Evolutionary conservation across 2,888 invertebrate species (phyloP).

Genomic region (Pseudococcus longispinus): DNA sequence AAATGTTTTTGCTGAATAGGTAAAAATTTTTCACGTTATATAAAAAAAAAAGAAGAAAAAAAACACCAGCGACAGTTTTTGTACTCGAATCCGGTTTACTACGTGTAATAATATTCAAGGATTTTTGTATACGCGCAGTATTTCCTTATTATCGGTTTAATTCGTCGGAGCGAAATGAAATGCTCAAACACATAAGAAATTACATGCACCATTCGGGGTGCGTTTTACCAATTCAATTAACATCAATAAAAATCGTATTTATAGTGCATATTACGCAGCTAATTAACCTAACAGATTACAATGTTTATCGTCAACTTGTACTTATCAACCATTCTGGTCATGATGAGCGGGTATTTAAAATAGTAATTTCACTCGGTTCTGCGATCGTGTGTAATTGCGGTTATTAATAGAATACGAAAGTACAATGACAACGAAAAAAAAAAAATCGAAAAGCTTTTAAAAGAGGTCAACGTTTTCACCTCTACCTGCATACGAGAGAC

Average conservation of each 20-base stretch:
- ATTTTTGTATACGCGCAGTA: conserved; percentile 12
- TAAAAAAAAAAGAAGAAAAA: background rate
- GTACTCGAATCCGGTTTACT: conserved; percentile 1
- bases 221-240: background rate
- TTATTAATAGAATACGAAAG: conserved; percentile 40
- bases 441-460: background rate
- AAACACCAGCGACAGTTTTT: background rate
- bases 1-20: conserved; percentile 2
- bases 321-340: background rate
- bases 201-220: background rate
- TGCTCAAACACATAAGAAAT: background rate
- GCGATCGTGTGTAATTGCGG: background rate
- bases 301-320: conserved; percentile 12
- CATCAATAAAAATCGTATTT: background rate
- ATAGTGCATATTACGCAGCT: background rate
- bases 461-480: conserved; percentile 24
- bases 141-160: conserved; percentile 44
- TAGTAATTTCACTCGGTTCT: conserved; percentile 24
- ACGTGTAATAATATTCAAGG: conserved; percentile 38
- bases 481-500: conserved; percentile 4
- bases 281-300: conserved; percentile 24
- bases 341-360: conserved; percentile 28
- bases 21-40: background rate
- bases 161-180: background rate
- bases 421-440: background rate